phyloP scores from a whole-genome alignment of 1,140 invertebrate genomes.

The Ridgeia piscesae region DNA sequence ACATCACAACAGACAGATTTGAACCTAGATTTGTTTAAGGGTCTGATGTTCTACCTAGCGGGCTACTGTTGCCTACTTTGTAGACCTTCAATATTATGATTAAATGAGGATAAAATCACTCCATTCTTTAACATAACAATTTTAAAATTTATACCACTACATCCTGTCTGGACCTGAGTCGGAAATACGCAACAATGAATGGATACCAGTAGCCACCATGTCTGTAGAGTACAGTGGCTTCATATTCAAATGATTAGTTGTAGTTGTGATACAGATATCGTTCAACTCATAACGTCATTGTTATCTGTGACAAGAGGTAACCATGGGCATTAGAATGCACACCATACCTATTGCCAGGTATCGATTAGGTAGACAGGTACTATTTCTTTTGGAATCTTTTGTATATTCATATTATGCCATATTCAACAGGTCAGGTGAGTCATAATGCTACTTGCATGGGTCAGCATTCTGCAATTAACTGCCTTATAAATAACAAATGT shows the following conservation, averaged over 20 bases:
- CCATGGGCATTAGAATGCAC: background rate
- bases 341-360: background rate
- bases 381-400: background rate
- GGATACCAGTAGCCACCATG: background rate
- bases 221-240: background rate
- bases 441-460: too few relatives aligned
- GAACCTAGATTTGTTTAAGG: too few relatives aligned
- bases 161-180: background rate
- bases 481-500: background rate
- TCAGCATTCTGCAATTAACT: background rate
- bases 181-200: background rate
- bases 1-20: too few relatives aligned
- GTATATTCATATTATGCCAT: background rate
- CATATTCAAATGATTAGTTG: background rate
- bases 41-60: too few relatives aligned
- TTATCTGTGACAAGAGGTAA: background rate
- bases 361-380: background rate
- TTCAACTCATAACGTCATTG: background rate
- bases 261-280: background rate
- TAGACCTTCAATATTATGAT: background rate
- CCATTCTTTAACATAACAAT: background rate
- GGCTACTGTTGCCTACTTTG: too few relatives aligned
- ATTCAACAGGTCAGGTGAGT: too few relatives aligned
- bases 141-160: background rate
- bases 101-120: too few relatives aligned